A percentile compares a stretch with the other conserved stretches of the same genome.
These are phyloP conservation scores for Pseudorhombus dupliciocellatus DNA, from an alignment of 2,113 vertebrate genomes.

Conservation along the genomic window DNA sequence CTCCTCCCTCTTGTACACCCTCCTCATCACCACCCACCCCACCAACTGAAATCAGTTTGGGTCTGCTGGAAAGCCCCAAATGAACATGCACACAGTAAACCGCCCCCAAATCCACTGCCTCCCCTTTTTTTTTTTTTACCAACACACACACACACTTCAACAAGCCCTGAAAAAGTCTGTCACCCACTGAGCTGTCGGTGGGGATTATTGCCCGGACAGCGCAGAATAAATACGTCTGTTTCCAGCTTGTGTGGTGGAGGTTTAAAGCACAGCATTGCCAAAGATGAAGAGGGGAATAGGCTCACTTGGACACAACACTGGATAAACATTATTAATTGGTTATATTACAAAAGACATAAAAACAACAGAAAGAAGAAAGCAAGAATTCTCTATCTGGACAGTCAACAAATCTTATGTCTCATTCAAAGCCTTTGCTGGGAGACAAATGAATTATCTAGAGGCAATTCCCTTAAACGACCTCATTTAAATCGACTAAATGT, in stretches of 20 bases:
- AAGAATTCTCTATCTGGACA: too few relatives aligned
- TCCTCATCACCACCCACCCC: neutral
- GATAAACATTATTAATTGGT: too few relatives aligned
- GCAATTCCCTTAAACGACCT: conserved; percentile 17
- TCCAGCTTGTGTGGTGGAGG: conserved; percentile 40
- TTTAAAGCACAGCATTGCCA: too few relatives aligned
- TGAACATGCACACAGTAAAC: conserved; percentile 62
- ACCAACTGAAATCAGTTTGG: conserved; percentile 72
- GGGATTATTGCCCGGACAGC: conserved; percentile 65
- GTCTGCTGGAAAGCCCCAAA: conserved; percentile 79
- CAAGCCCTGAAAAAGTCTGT: conserved; percentile 70
- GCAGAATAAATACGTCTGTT: conserved; percentile 38
- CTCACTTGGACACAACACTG: neutral
- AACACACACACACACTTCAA: conserved; percentile 55
- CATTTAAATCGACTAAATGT: neutral
- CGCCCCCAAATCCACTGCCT: neutral
- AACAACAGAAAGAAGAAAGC: too few relatives aligned
- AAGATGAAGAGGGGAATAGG: neutral
- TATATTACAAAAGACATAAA: neutral
- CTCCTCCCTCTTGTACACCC: conserved; percentile 11
- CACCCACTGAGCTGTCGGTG: conserved; percentile 76
- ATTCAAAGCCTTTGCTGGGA: neutral
- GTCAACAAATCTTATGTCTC: too few relatives aligned
- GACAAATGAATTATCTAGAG: conserved; percentile 7
- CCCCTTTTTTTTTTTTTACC: conserved; percentile 11